A percentile compares a stretch with the other conserved stretches of the same genome.
These are phyloP conservation scores for Xestia sexstrigata DNA, from an alignment of 2,888 invertebrate genomes.

Conservation along the genomic window DNA sequence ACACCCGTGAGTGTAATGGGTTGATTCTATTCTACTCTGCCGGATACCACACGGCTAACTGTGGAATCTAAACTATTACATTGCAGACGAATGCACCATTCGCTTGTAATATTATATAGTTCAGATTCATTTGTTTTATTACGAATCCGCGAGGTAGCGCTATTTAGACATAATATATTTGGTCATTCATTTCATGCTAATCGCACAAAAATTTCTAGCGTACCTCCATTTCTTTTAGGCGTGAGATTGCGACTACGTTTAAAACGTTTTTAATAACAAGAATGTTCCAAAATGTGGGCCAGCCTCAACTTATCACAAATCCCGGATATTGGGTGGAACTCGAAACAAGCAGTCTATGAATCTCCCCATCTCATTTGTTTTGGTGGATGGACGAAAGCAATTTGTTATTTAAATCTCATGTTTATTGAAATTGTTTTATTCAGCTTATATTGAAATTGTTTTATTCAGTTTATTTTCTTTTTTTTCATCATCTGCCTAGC, in stretches of 20 bases:
- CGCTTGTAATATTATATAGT: no score
- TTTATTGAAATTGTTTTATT: conserved; percentile 15
- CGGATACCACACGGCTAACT: no score
- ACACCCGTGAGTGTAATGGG: no score
- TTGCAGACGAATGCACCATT: no score
- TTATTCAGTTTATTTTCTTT: not conserved
- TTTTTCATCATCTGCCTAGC: not conserved
- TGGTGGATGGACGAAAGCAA: conserved; percentile 16
- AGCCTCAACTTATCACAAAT: conserved; percentile 61
- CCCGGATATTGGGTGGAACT: conserved; percentile 69
- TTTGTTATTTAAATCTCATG: conserved; percentile 33
- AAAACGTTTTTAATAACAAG: not conserved
- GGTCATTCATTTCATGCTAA: no score
- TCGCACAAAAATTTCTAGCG: no score
- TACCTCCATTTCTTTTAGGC: not conserved
- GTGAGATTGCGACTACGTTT: not conserved
- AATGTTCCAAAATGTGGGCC: conserved; percentile 33
- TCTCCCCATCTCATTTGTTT: conserved; percentile 56
- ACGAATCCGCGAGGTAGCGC: no score
- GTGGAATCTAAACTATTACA: no score
- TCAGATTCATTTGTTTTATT: no score
- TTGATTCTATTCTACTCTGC: no score
- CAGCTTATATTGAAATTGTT: conserved; percentile 4
- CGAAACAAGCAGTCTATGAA: conserved; percentile 49
- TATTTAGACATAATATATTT: no score